Conservation (phyloP, 2,888 invertebrate species). For the Tryphoninae sp. region DNA sequence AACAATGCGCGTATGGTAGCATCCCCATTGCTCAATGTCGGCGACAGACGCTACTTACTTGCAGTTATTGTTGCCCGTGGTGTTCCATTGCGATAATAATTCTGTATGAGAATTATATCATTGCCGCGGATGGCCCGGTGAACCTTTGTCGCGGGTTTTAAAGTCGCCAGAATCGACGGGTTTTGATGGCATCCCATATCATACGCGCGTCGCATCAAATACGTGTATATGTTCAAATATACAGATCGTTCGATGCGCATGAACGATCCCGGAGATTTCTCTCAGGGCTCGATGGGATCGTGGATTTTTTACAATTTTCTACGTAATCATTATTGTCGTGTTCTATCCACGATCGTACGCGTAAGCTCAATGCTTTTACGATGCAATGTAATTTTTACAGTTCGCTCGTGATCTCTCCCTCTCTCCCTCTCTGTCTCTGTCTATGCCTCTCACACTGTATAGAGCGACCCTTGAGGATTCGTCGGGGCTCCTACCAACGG, state of each 20-base stretch:
- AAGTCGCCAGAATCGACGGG: conserved; percentile 46
- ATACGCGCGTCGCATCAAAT: not conserved
- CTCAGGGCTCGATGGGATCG: conserved; percentile 16
- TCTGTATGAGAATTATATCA: conserved; percentile 64
- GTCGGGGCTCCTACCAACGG: not conserved
- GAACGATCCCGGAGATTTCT: conserved; percentile 23
- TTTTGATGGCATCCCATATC: conserved; percentile 26
- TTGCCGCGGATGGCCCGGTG: conserved; percentile 24
- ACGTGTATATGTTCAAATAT: not conserved
- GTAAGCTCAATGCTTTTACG: conserved; percentile 24
- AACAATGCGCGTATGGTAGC: conserved; percentile 66
- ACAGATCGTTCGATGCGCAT: not conserved
- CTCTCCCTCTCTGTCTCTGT: not conserved
- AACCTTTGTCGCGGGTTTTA: conserved; percentile 33
- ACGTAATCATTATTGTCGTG: not conserved
- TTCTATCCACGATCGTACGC: conserved; percentile 15
- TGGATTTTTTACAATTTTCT: not conserved
- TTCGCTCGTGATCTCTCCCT: not conserved
- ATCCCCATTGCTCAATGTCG: conserved; percentile 36
- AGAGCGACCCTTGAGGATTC: not conserved
- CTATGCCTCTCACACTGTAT: not conserved
- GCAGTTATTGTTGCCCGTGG: conserved; percentile 60
- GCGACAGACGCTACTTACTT: conserved; percentile 72
- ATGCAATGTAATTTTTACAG: conserved; percentile 33
- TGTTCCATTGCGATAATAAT: conserved; percentile 66